These are phyloP conservation scores for Argyresthia goedartella DNA, from an alignment of 2,888 invertebrate species.

Conservation along the genomic window DNA sequence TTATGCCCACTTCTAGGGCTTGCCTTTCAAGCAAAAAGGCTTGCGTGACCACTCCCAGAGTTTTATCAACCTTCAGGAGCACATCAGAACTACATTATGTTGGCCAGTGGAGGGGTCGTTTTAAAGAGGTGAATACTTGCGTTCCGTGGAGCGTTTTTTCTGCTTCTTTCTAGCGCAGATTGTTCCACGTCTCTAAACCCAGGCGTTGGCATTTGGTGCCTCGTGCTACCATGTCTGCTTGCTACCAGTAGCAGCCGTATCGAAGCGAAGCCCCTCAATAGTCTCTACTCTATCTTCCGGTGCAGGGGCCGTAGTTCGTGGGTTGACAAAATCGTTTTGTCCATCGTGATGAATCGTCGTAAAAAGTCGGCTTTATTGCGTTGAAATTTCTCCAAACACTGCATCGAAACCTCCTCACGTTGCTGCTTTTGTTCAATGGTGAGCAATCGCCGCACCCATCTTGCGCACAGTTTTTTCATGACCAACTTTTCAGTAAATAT, in stretches of 20 bases:
- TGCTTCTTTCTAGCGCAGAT: slow-evolving; percentile 13
- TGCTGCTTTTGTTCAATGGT: no score
- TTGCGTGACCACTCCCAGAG: not conserved
- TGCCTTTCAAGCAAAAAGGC: not conserved
- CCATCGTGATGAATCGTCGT: no score
- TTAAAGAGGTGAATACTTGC: slow-evolving; percentile 13
- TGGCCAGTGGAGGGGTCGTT: slow-evolving; percentile 10
- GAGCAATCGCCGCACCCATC: no score
- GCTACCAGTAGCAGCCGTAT: not conserved
- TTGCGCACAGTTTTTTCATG: no score
- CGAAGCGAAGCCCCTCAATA: not conserved
- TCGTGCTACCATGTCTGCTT: slow-evolving; percentile 6
- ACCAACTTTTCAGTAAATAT: no score
- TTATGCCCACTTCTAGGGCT: not conserved
- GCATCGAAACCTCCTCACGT: no score
- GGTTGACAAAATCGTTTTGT: no score
- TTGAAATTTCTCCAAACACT: no score
- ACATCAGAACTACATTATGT: not conserved
- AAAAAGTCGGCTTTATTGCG: no score
- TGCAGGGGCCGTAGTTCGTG: not conserved
- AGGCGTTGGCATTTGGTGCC: slow-evolving; percentile 14
- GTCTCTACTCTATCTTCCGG: not conserved
- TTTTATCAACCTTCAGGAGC: not conserved
- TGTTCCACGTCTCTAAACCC: slow-evolving; percentile 10
- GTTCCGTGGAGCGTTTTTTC: slow-evolving; percentile 13